phyloP scores from a whole-genome alignment of 2,888 invertebrate genomes.

The Cyclophora albipunctata region DNA sequence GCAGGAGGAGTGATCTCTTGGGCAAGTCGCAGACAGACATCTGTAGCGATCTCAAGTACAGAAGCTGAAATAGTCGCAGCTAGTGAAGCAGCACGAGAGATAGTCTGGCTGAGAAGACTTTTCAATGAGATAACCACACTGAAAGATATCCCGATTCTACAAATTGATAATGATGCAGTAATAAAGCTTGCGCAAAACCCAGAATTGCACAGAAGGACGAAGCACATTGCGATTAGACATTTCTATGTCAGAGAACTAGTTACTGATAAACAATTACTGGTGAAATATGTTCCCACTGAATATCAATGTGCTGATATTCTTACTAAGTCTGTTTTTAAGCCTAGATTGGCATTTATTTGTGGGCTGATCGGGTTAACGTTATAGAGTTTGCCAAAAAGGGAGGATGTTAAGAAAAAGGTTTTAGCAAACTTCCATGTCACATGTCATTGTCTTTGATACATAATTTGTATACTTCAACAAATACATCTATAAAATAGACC shows the following conservation, averaged over 20 bases:
- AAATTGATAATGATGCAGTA: constrained; percentile 2
- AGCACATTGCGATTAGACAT: constrained; percentile 3
- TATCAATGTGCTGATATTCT: too few relatives aligned
- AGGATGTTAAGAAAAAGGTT: too few relatives aligned
- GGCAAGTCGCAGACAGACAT: constrained; percentile 27
- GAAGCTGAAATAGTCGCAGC: constrained; percentile 30
- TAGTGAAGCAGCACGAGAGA: constrained; percentile 22
- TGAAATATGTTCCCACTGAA: too few relatives aligned
- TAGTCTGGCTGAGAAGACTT: constrained; percentile 21
- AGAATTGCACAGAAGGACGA: constrained; percentile 5
- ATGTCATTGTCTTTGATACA: too few relatives aligned
- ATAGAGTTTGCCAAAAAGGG: too few relatives aligned
- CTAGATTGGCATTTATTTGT: too few relatives aligned
- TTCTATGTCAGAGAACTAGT: background rate
- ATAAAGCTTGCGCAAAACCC: constrained; percentile 3
- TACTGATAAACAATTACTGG: too few relatives aligned
- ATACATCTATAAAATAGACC: too few relatives aligned
- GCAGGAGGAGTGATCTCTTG: constrained; percentile 24
- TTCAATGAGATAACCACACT: background rate
- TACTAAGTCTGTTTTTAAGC: too few relatives aligned
- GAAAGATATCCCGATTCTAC: background rate
- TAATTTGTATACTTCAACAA: too few relatives aligned
- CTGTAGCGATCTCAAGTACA: constrained; percentile 30
- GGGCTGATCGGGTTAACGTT: too few relatives aligned
- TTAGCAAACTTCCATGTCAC: too few relatives aligned